A percentile compares a stretch with the other conserved stretches of the same genome.
Conservation (phyloP, 2,797 vertebrate genomes). For the Discoglossus pictus region DNA sequence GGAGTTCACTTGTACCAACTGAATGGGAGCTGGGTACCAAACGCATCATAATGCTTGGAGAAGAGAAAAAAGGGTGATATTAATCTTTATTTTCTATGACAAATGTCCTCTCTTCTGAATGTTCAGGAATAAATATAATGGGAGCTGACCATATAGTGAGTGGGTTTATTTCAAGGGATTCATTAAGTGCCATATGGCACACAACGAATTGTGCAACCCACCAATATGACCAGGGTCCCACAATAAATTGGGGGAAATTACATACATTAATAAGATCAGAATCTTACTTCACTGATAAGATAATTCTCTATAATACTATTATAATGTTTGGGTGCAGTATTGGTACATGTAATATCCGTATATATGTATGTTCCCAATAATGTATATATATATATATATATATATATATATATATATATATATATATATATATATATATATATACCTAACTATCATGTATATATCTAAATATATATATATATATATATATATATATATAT, state of each 20-base stretch:
- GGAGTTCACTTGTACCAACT: slow-evolving; percentile 20
- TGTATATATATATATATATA: slow-evolving; percentile 2
- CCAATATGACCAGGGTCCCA: slow-evolving; percentile 59
- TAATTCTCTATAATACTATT: too few species aligned
- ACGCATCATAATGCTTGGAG: not conserved
- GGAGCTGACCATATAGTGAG: slow-evolving; percentile 38
- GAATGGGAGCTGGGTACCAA: slow-evolving; percentile 1
- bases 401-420: too few species aligned
- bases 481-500: too few species aligned
- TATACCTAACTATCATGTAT: too few species aligned
- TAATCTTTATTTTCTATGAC: slow-evolving; percentile 27
- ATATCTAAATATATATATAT: too few species aligned
- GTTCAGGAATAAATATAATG: slow-evolving; percentile 36
- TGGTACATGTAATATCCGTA: too few species aligned
- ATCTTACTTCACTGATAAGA: too few species aligned
- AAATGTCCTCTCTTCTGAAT: slow-evolving; percentile 17
- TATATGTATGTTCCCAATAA: too few species aligned
- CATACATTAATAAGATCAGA: too few species aligned
- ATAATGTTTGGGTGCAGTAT: too few species aligned
- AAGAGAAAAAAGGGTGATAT: not conserved
- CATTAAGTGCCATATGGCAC: slow-evolving; percentile 58
- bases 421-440: too few species aligned
- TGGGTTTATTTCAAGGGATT: slow-evolving; percentile 51
- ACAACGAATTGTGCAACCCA: slow-evolving; percentile 52
- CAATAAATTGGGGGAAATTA: too few species aligned